phyloP scores from a whole-genome alignment of 2,797 vertebrate species.

The Acanthiza pusilla region DNA sequence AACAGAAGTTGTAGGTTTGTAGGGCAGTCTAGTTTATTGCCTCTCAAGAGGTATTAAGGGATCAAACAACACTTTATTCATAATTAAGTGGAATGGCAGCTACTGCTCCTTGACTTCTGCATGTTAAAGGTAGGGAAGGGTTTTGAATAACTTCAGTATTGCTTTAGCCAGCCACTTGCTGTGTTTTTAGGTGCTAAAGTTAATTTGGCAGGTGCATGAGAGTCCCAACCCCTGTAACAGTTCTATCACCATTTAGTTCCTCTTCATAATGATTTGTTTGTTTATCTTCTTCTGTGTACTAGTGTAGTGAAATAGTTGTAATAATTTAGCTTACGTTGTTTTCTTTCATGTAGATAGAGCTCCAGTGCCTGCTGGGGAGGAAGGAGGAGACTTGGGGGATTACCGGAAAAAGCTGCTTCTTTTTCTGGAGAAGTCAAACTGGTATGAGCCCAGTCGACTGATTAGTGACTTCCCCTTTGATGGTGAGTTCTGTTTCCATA shows the following conservation, averaged over 20 bases:
- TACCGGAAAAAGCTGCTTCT: constrained; percentile 87
- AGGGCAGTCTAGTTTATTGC: not conserved
- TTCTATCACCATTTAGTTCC: not conserved
- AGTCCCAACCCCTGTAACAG: not conserved
- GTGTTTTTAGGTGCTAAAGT: not conserved
- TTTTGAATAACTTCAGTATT: not conserved
- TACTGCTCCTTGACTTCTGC: not conserved
- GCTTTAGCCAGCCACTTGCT: not conserved
- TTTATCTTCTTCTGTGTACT: not conserved
- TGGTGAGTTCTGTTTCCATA: constrained; percentile 75
- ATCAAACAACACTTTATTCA: not conserved
- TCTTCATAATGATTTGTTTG: not conserved
- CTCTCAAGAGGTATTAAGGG: not conserved
- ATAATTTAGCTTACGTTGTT: not conserved
- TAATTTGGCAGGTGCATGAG: not conserved
- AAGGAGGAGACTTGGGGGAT: constrained; percentile 88
- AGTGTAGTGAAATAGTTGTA: not conserved
- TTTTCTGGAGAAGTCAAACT: constrained; percentile 88
- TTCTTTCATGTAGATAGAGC: constrained; percentile 73
- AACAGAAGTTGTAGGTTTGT: not conserved
- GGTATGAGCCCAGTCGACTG: constrained; percentile 89
- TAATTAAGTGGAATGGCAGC: not conserved
- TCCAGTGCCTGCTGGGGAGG: constrained; percentile 86
- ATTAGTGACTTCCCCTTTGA: constrained; percentile 98
- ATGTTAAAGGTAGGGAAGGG: not conserved